These are phyloP conservation scores for Unio pictorum DNA, from an alignment of 2,888 invertebrate genomes.

Conservation along the genomic window DNA sequence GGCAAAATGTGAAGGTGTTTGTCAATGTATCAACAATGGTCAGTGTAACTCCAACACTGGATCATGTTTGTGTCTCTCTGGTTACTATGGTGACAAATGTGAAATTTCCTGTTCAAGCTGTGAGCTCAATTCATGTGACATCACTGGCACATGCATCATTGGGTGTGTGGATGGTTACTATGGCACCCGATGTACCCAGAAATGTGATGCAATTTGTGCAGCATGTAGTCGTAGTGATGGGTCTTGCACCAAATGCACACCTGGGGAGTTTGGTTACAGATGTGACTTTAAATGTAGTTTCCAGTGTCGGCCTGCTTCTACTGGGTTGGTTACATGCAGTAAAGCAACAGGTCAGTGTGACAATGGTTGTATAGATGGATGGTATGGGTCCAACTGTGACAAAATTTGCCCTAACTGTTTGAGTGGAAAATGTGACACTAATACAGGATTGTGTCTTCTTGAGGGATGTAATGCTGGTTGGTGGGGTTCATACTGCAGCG, in stretches of 20 bases:
- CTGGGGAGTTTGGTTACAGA: constrained; percentile 10
- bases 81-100: background rate
- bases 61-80: too few species aligned
- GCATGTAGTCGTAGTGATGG: constrained; percentile 11
- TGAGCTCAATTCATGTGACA: background rate
- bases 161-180: background rate
- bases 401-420: too few species aligned
- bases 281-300: constrained; percentile 16
- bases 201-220: constrained; percentile 6
- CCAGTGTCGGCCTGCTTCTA: constrained; percentile 3
- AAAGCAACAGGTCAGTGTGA: too few species aligned
- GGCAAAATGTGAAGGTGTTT: constrained; percentile 4
- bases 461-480: too few species aligned
- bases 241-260: constrained; percentile 10
- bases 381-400: too few species aligned
- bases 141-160: background rate
- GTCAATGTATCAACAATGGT: background rate
- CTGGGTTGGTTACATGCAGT: too few species aligned
- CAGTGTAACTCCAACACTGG: too few species aligned
- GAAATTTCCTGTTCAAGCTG: background rate
- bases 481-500: too few species aligned
- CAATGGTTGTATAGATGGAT: too few species aligned
- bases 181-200: background rate
- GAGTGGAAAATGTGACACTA: too few species aligned
- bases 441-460: too few species aligned